phyloP scores from a whole-genome alignment of 2,113 vertebrate genomes.

The Forbesichthys papilliferus region DNA sequence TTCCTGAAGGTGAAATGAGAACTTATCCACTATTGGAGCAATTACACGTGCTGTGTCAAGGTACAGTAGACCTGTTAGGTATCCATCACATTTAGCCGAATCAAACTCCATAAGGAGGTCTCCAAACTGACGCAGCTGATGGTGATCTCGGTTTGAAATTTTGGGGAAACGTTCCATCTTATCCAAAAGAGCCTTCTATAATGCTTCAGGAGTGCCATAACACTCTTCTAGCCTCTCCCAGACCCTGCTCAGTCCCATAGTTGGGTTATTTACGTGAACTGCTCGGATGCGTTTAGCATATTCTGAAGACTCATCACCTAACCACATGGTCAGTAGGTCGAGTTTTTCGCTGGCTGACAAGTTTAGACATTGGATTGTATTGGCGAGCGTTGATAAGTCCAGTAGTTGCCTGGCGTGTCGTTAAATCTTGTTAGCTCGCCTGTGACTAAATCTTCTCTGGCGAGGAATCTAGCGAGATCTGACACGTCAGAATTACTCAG shows the following conservation, averaged over 20 bases:
- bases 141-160: not conserved
- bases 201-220: not conserved
- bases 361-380: too few species aligned
- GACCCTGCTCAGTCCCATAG: not conserved
- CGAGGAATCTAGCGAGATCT: not conserved
- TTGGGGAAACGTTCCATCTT: not conserved
- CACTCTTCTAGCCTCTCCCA: not conserved
- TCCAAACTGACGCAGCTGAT: not conserved
- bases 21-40: not conserved
- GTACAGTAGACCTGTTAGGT: slow-evolving; percentile 2
- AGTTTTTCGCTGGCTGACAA: not conserved
- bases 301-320: not conserved
- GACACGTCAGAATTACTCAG: not conserved
- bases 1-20: not conserved
- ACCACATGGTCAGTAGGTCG: not conserved
- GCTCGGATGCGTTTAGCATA: not conserved
- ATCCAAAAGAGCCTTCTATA: not conserved
- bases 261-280: not conserved
- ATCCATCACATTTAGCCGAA: slow-evolving; percentile 6
- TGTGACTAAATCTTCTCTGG: not conserved
- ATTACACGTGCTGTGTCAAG: slow-evolving; percentile 1
- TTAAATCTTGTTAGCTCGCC: not conserved
- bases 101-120: not conserved
- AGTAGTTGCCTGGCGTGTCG: not conserved
- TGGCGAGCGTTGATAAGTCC: too few species aligned